Conservation (phyloP, 2,888 invertebrate species). For the Lordiphosa fenestrarum region DNA sequence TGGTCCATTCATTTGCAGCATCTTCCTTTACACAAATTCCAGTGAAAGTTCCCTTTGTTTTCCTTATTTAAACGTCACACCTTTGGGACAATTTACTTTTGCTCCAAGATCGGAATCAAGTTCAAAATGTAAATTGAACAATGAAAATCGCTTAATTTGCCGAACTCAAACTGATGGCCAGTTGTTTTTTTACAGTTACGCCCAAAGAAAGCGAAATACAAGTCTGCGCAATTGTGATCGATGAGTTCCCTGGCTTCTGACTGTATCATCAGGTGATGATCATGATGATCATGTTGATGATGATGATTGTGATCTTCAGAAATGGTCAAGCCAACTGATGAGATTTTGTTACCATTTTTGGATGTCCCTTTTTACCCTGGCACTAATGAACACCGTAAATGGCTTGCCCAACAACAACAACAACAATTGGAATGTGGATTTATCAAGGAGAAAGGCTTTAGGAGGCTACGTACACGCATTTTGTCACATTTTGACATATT, state of each 20-base stretch:
- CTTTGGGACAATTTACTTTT: slow-evolving; percentile 39
- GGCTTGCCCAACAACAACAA: slow-evolving; percentile 28
- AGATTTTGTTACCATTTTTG: slow-evolving; percentile 77
- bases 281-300: slow-evolving; percentile 25
- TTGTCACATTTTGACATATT: slow-evolving; percentile 75
- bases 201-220: slow-evolving; percentile 32
- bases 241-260: slow-evolving; percentile 20
- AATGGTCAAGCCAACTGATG: slow-evolving; percentile 72
- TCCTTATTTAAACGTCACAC: slow-evolving; percentile 43
- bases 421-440: slow-evolving; percentile 41
- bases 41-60: slow-evolving; percentile 55
- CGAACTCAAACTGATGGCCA: slow-evolving; percentile 9
- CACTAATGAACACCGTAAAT: slow-evolving; percentile 72
- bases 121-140: slow-evolving; percentile 62
- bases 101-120: slow-evolving; percentile 42
- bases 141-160: slow-evolving; percentile 68
- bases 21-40: slow-evolving; percentile 10
- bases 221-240: slow-evolving; percentile 30
- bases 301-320: slow-evolving; percentile 55
- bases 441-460: slow-evolving; percentile 36
- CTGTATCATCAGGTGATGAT: slow-evolving; percentile 32
- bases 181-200: slow-evolving; percentile 40
- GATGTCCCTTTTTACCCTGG: slow-evolving; percentile 38
- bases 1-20: no score
- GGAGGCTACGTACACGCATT: slow-evolving; percentile 58